These are phyloP conservation scores for Xanthorhoe spadicearia DNA, from an alignment of 2,888 invertebrate species.

Conservation along the genomic window DNA sequence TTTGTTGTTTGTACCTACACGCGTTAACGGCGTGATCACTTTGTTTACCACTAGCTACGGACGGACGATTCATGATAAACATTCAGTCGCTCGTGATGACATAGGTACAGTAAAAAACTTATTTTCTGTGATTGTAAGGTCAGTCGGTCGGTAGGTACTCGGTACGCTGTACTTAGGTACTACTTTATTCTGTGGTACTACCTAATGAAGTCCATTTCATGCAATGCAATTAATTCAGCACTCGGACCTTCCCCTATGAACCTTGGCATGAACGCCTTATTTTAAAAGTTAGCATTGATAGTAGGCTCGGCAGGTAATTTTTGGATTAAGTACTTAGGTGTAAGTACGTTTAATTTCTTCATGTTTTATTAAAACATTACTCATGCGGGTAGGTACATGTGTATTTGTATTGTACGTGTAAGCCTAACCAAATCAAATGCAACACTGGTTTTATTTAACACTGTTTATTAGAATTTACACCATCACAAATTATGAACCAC, in stretches of 20 bases:
- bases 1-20: constrained; percentile 84
- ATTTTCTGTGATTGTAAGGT: constrained; percentile 6
- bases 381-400: not conserved
- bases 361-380: too few relatives aligned
- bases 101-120: constrained; percentile 47
- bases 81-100: constrained; percentile 61
- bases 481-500: too few relatives aligned
- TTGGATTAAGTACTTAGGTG: too few relatives aligned
- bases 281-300: not conserved
- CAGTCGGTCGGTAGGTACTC: not conserved
- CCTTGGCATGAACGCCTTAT: not conserved
- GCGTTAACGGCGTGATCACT: constrained; percentile 74
- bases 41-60: constrained; percentile 73
- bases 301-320: too few relatives aligned
- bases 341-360: too few relatives aligned
- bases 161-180: too few relatives aligned
- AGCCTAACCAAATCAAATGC: too few relatives aligned
- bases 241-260: not conserved
- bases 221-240: not conserved
- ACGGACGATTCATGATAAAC: constrained; percentile 65
- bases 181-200: too few relatives aligned
- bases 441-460: too few relatives aligned
- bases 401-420: too few relatives aligned
- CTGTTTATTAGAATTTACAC: too few relatives aligned
- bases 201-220: too few relatives aligned